Evolutionary conservation across 1,140 invertebrate genomes (phyloP).

Genomic region (Zelostemma sp.): DNA sequence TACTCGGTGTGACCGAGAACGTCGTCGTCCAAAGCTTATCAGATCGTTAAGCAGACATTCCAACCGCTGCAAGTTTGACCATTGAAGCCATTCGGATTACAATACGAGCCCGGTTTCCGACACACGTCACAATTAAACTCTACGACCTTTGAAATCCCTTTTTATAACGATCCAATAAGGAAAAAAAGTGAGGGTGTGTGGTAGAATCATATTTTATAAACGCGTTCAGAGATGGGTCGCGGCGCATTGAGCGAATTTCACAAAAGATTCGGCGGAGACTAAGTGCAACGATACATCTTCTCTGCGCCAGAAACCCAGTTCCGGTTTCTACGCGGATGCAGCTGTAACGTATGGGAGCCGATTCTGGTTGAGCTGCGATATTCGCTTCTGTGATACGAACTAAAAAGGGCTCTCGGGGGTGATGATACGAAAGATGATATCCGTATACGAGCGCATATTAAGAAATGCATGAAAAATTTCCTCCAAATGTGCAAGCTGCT

Average conservation of each 20-base stretch:
- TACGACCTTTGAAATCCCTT: conserved; percentile 12
- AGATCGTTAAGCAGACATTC: conserved; percentile 28
- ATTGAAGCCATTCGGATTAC: conserved; percentile 13
- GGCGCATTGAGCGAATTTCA: conserved; percentile 27
- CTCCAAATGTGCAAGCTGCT: conserved; percentile 1
- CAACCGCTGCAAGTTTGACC: conserved; percentile 22
- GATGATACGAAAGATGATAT: conserved; percentile 13
- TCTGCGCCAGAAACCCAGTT: conserved; percentile 25
- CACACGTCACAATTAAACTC: conserved; percentile 21
- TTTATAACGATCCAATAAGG: conserved; percentile 5
- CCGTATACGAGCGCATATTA: conserved; percentile 21
- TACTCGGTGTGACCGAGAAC: conserved; percentile 6
- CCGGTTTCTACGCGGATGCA: conserved; percentile 25
- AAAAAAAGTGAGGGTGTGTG: neutral
- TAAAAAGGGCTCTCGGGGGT: conserved; percentile 17
- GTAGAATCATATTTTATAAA: conserved; percentile 28
- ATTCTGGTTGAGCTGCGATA: conserved; percentile 21
- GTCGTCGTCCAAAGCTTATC: conserved; percentile 32
- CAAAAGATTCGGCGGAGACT: conserved; percentile 34
- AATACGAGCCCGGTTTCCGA: conserved; percentile 6
- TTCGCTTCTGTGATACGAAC: conserved; percentile 19
- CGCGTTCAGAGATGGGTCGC: conserved; percentile 21
- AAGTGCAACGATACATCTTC: conserved; percentile 46
- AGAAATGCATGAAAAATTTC: conserved; percentile 17
- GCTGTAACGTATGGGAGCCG: conserved; percentile 24